Evolutionary conservation across 2,113 vertebrate genomes (phyloP).

Genomic region (Eleginops maclovinus): DNA sequence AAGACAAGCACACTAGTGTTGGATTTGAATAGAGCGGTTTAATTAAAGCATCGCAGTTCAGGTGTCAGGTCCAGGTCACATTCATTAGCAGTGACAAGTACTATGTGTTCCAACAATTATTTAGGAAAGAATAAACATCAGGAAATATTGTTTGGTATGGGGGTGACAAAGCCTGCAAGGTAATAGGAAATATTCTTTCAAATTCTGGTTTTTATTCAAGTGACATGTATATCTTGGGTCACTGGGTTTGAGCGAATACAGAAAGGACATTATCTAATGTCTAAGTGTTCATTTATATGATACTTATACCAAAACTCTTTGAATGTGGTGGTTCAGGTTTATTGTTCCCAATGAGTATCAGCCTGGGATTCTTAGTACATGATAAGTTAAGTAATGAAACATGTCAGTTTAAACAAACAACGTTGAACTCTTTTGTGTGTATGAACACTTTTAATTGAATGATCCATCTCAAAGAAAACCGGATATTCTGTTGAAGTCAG

Average conservation of each 20-base stretch:
- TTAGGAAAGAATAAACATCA: slow-evolving; percentile 22
- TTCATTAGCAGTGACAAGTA: slow-evolving; percentile 41
- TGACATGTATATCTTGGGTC: background rate
- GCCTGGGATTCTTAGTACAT: background rate
- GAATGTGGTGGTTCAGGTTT: background rate
- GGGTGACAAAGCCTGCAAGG: background rate
- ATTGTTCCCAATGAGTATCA: slow-evolving; percentile 1
- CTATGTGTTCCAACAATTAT: slow-evolving; percentile 25
- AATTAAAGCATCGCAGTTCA: slow-evolving; percentile 21
- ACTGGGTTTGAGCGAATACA: background rate
- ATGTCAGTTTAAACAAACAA: slow-evolving; percentile 12
- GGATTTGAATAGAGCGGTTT: background rate
- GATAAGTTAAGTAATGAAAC: background rate
- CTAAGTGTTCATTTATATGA: background rate
- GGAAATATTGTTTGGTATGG: background rate
- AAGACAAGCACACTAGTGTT: background rate
- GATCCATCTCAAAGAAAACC: background rate
- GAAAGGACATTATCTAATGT: background rate
- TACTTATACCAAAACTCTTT: background rate
- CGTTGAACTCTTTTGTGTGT: background rate
- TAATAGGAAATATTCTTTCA: slow-evolving; percentile 21
- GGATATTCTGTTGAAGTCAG: background rate
- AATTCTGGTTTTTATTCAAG: background rate
- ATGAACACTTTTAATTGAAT: slow-evolving; percentile 15
- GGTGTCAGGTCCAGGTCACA: slow-evolving; percentile 22